A percentile compares a stretch with the other conserved stretches of the same genome.
Evolutionary conservation across 2,113 vertebrate species (phyloP).

Genomic region (Laticauda laticaudata): DNA sequence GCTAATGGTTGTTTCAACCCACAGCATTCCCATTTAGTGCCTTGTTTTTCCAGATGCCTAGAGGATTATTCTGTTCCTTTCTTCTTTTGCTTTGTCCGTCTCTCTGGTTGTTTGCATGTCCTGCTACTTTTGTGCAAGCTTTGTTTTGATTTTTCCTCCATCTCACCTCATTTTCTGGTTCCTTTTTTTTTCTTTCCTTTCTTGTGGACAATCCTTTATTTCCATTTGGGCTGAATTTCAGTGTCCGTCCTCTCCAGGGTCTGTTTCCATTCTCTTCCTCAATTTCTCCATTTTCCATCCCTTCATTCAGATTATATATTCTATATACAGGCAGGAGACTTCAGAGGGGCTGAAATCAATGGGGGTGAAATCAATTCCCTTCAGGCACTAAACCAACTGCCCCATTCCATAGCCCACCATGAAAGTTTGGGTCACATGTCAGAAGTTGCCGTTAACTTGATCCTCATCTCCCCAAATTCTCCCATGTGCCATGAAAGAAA

Average conservation of each 20-base stretch:
- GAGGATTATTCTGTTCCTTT: background rate
- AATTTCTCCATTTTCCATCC: constrained; percentile 32
- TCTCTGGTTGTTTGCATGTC: constrained; percentile 41
- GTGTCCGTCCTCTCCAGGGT: too few species aligned
- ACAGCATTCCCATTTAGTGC: constrained; percentile 41
- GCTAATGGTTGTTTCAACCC: constrained; percentile 51
- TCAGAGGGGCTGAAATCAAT: constrained; percentile 15
- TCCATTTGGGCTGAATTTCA: background rate
- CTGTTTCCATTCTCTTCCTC: background rate
- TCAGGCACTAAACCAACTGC: background rate
- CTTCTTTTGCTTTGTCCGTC: constrained; percentile 16
- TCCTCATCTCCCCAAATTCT: background rate
- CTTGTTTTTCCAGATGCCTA: constrained; percentile 31
- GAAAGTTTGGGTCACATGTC: background rate
- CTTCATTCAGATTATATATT: constrained; percentile 62
- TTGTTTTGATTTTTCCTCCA: constrained; percentile 33
- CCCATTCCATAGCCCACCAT: constrained; percentile 9
- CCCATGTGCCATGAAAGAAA: background rate
- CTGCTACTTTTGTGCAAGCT: constrained; percentile 8
- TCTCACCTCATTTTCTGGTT: background rate
- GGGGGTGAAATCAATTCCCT: too few species aligned
- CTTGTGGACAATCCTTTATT: background rate
- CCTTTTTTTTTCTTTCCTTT: background rate
- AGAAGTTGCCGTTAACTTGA: background rate
- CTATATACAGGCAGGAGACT: constrained; percentile 63